Evolutionary conservation across 2,113 vertebrate genomes (phyloP).

Genomic region (Chaetops frenatus): DNA sequence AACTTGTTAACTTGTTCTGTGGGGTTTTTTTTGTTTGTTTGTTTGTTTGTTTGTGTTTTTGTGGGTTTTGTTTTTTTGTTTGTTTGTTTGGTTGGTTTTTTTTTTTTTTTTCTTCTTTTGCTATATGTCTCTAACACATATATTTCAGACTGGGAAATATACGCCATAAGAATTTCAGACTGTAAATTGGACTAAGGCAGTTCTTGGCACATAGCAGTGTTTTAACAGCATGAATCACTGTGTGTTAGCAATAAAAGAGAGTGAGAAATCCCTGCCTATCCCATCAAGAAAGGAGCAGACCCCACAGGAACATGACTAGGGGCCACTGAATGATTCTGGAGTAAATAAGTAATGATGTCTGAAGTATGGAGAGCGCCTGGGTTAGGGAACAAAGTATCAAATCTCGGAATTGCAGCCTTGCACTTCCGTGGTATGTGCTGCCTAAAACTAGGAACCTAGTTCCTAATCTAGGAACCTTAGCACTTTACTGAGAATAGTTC

Average conservation of each 20-base stretch:
- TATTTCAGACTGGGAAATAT: not conserved
- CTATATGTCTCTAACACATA: not conserved
- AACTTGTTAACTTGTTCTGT: not conserved
- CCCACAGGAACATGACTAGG: not conserved
- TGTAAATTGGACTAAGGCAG: not conserved
- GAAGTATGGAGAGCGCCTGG: not conserved
- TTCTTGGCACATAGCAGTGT: not conserved
- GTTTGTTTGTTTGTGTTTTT: no score
- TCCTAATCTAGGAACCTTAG: not conserved
- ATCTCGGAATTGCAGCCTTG: not conserved
- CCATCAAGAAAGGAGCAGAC: not conserved
- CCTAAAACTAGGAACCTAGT: no score
- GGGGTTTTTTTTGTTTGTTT: no score
- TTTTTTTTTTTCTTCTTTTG: not conserved
- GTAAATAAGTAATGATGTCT: not conserved
- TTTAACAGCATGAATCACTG: not conserved
- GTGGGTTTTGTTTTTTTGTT: no score
- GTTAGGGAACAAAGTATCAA: not conserved
- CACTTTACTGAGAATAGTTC: not conserved
- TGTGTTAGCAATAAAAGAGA: not conserved
- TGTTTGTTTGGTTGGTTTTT: no score
- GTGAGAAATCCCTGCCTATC: not conserved
- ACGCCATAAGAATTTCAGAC: not conserved
- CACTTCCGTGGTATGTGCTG: not conserved
- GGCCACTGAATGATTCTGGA: not conserved